These are phyloP conservation scores for Leptodactylus fallax DNA, from an alignment of 2,797 vertebrate genomes.

Conservation along the genomic window DNA sequence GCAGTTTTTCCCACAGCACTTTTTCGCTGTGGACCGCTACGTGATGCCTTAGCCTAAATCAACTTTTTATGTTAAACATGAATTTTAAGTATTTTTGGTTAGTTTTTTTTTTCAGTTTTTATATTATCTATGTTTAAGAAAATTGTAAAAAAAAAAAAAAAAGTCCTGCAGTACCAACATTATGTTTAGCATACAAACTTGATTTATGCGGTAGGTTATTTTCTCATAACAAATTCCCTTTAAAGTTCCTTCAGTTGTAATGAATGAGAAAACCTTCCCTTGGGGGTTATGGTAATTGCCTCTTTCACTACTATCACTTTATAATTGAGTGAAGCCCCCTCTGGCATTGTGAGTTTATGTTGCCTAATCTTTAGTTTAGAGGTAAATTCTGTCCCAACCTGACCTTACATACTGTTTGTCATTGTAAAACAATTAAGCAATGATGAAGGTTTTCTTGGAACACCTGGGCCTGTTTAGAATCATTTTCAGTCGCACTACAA, in stretches of 20 bases:
- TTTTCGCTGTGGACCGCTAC: no score
- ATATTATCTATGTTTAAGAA: no score
- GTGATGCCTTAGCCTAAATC: no score
- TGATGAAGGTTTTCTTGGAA: conserved; percentile 36
- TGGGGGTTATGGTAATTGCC: conserved; percentile 26
- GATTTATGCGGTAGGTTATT: no score
- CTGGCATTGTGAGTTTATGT: conserved; percentile 32
- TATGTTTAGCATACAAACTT: no score
- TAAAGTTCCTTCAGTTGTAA: not conserved
- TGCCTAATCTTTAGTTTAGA: conserved; percentile 19
- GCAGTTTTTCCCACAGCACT: no score
- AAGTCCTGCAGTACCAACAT: no score
- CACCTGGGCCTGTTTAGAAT: conserved; percentile 30
- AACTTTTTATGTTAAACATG: no score
- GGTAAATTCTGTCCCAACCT: not conserved
- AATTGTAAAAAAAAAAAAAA: no score
- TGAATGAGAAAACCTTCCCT: conserved; percentile 4
- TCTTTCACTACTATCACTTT: conserved; percentile 32
- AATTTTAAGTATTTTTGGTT: no score
- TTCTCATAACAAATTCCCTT: no score
- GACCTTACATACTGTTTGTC: conserved; percentile 16
- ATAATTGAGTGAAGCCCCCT: conserved; percentile 9
- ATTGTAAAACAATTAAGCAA: conserved; percentile 41
- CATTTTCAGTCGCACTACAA: conserved; percentile 21
- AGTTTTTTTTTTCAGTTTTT: no score